phyloP scores from a whole-genome alignment of 2,113 vertebrate genomes.

The Rhegmatorhina hoffmannsi region DNA sequence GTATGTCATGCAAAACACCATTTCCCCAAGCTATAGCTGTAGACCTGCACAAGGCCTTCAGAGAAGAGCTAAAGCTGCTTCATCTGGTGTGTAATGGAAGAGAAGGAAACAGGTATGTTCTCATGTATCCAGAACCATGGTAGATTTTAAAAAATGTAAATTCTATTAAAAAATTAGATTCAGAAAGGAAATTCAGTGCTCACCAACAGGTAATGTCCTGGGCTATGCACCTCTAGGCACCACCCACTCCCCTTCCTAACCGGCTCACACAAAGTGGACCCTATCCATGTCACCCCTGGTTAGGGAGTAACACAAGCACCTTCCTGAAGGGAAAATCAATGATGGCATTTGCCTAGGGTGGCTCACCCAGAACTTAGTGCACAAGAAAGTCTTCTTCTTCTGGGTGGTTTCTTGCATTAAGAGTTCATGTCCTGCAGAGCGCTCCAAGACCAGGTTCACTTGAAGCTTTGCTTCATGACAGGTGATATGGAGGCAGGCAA shows the following conservation, averaged over 20 bases:
- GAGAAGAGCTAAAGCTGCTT: not conserved
- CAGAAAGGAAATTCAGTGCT: not conserved
- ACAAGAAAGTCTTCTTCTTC: slow-evolving; percentile 48
- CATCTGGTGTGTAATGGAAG: not conserved
- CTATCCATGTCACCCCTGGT: not conserved
- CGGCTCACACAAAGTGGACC: not conserved
- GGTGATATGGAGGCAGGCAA: slow-evolving; percentile 55
- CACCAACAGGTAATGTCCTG: not conserved
- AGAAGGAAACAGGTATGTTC: not conserved
- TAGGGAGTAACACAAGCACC: not conserved
- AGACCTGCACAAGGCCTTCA: not conserved
- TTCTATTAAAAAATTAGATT: not conserved
- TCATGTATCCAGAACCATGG: not conserved
- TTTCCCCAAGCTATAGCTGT: not conserved
- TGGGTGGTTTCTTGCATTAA: slow-evolving; percentile 20
- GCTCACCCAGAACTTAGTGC: slow-evolving; percentile 58
- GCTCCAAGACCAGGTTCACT: slow-evolving; percentile 34
- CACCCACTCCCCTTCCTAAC: not conserved
- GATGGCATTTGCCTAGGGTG: not conserved
- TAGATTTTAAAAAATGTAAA: not conserved
- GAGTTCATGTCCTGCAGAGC: not conserved
- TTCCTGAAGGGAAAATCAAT: not conserved
- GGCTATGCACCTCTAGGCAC: not conserved
- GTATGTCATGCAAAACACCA: not conserved
- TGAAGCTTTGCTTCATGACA: slow-evolving; percentile 24